Conservation (phyloP, 1,140 invertebrate genomes). For the Drosophila gunungcola region DNA sequence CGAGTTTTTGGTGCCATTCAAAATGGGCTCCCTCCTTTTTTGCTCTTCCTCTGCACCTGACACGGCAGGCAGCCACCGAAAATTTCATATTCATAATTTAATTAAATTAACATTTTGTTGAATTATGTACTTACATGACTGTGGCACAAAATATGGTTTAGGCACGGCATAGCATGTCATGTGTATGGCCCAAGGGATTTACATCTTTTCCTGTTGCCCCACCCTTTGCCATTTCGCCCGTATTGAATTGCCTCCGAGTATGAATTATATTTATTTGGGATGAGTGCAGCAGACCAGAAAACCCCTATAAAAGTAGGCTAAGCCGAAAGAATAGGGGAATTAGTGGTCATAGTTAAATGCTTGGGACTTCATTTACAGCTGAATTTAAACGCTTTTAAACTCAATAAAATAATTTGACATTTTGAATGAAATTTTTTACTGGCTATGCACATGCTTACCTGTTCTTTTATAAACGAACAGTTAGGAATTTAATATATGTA, state of each 20-base stretch:
- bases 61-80: slow-evolving; percentile 46
- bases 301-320: slow-evolving; percentile 38
- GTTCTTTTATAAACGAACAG: too few relatives aligned
- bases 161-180: slow-evolving; percentile 34
- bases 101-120: slow-evolving; percentile 81
- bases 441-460: too few relatives aligned
- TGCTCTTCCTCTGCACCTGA: slow-evolving; percentile 10
- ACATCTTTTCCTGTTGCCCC: slow-evolving; percentile 9
- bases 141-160: slow-evolving; percentile 52
- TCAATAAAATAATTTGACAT: too few relatives aligned
- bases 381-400: too few relatives aligned
- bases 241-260: slow-evolving; percentile 43
- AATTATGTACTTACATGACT: slow-evolving; percentile 67
- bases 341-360: background rate
- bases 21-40: slow-evolving; percentile 8
- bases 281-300: slow-evolving; percentile 65
- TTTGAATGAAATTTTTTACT: too few relatives aligned
- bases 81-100: slow-evolving; percentile 79
- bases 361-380: too few relatives aligned
- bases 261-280: slow-evolving; percentile 26
- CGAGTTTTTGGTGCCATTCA: slow-evolving; percentile 62
- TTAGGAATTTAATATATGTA: too few relatives aligned
- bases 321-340: slow-evolving; percentile 4
- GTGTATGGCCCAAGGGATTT: slow-evolving; percentile 47
- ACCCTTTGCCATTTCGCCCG: slow-evolving; percentile 1